phyloP scores from a whole-genome alignment of 2,113 vertebrate genomes.

The Mastomys coucha region DNA sequence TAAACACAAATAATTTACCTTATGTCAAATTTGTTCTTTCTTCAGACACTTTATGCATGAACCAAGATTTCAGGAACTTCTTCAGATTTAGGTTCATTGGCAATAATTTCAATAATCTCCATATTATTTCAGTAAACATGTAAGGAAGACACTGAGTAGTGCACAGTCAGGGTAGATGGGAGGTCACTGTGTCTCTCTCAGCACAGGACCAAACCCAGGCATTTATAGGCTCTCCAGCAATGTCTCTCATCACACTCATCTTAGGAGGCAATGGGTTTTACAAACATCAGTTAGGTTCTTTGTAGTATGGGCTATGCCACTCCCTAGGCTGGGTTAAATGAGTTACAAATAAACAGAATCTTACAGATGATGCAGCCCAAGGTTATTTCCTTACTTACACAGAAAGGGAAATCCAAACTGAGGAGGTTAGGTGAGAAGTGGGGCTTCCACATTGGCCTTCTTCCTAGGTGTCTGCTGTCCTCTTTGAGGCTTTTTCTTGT shows the following conservation, averaged over 20 bases:
- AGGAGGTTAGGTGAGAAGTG: neutral
- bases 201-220: neutral
- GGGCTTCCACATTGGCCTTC: neutral
- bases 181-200: neutral
- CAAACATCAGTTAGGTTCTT: conserved; percentile 49
- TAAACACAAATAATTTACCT: neutral
- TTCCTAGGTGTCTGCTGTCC: neutral
- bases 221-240: neutral
- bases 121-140: neutral
- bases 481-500: neutral
- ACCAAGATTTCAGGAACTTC: conserved; percentile 42
- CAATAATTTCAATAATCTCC: conserved; percentile 12
- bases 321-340: conserved; percentile 33
- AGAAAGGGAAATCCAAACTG: neutral
- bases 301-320: neutral
- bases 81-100: conserved; percentile 22
- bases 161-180: neutral
- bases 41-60: neutral
- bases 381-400: neutral
- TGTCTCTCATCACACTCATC: conserved; percentile 7
- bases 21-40: neutral
- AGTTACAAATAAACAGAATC: conserved; percentile 24
- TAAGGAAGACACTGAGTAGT: neutral
- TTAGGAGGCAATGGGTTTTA: conserved; percentile 53
- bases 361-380: neutral